Evolutionary conservation across 2,888 invertebrate genomes (phyloP).

Genomic region (Tenthredo mesomela): DNA sequence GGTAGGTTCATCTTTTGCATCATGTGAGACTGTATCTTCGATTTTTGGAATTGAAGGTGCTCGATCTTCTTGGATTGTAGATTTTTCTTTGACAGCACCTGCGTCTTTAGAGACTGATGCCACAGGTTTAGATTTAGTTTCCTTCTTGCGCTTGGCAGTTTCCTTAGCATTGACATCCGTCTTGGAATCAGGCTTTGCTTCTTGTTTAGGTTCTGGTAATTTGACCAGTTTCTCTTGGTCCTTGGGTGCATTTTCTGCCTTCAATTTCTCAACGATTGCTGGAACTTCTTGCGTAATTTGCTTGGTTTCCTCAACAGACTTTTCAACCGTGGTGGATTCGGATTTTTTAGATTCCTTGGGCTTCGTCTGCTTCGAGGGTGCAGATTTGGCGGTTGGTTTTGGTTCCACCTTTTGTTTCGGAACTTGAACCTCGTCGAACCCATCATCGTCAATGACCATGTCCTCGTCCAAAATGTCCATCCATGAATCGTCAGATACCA

Average conservation of each 20-base stretch:
- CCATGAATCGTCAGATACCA: constrained; percentile 41
- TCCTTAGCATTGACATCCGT: constrained; percentile 1
- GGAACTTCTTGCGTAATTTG: constrained; percentile 57
- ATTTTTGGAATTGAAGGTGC: constrained; percentile 12
- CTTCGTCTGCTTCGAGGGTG: constrained; percentile 8
- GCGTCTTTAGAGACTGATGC: constrained; percentile 23
- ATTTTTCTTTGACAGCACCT: constrained; percentile 44
- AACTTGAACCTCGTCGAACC: constrained; percentile 25
- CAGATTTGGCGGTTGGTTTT: constrained; percentile 18
- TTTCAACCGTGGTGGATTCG: constrained; percentile 31
- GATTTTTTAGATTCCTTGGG: neutral
- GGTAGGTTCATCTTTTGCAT: constrained; percentile 35
- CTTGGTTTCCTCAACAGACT: constrained; percentile 53
- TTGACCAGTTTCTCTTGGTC: constrained; percentile 35
- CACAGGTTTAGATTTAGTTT: constrained; percentile 52
- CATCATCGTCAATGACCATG: constrained; percentile 38
- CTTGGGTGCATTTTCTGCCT: neutral
- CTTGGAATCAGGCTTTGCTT: constrained; percentile 18
- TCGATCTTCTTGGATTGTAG: constrained; percentile 50
- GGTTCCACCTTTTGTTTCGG: constrained; percentile 40
- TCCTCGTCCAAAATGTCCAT: constrained; percentile 44
- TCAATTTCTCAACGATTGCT: constrained; percentile 56
- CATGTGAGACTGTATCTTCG: constrained; percentile 32
- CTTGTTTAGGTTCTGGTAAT: constrained; percentile 42
- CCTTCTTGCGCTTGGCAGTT: constrained; percentile 44